These are phyloP conservation scores for Apostichopus parvimensis DNA, from an alignment of 35 echinoderm and acorn worm genomes.

Conservation along the genomic window DNA sequence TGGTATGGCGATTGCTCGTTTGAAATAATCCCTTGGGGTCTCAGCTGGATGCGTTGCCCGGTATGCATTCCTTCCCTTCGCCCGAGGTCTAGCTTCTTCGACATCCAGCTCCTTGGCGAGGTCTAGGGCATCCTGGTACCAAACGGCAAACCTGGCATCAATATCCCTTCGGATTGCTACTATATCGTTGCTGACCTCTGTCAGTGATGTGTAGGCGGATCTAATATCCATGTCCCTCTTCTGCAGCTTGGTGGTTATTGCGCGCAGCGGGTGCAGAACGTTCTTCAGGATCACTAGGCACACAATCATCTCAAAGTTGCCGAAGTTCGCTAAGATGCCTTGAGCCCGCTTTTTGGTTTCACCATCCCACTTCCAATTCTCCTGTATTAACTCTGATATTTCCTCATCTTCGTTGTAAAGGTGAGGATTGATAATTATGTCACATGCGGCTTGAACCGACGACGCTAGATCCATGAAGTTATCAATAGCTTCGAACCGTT, in stretches of 20 bases:
- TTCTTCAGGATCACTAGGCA: not conserved
- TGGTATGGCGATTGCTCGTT: not conserved
- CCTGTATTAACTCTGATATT: slow-evolving; percentile 8
- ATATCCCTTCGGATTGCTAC: slow-evolving; percentile 29
- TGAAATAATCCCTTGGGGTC: not conserved
- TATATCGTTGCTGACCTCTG: not conserved
- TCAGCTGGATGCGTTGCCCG: not conserved
- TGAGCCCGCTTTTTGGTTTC: not conserved
- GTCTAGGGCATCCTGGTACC: not conserved
- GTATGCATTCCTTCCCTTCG: not conserved
- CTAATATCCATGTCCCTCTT: not conserved
- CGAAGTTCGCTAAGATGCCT: slow-evolving; percentile 29
- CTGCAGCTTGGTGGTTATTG: not conserved
- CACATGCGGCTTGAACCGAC: not conserved
- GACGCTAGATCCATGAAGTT: too few relatives aligned
- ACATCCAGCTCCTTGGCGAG: not conserved
- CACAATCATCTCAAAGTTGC: slow-evolving; percentile 2
- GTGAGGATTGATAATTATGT: slow-evolving; percentile 33
- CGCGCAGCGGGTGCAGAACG: not conserved
- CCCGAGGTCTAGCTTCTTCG: not conserved
- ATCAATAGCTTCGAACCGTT: slow-evolving; percentile 45
- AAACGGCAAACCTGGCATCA: not conserved
- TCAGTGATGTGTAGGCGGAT: not conserved
- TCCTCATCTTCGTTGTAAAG: slow-evolving; percentile 9
- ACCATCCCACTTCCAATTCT: slow-evolving; percentile 27